Percentiles rank a stretch among this genome's conserved stretches.
Conservation (phyloP, 2,888 invertebrate species). For the Acanthosepion esculentum region DNA sequence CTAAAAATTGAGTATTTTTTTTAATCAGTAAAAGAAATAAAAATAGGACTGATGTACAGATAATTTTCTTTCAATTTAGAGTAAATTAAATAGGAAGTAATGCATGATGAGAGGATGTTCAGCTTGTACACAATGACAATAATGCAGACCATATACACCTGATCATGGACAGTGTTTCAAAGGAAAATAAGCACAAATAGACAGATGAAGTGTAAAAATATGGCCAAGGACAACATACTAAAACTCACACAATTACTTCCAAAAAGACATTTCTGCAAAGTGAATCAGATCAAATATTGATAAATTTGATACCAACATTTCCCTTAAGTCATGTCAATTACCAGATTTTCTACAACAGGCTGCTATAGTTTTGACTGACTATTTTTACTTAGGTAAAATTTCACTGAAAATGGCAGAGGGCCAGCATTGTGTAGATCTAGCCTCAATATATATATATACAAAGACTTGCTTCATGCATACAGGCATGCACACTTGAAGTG, state of each 20-base stretch:
- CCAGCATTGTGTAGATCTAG: neutral
- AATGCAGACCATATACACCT: constrained; percentile 15
- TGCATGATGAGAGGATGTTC: constrained; percentile 15
- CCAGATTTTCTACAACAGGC: constrained; percentile 21
- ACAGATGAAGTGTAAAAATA: neutral
- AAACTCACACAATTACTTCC: constrained; percentile 33
- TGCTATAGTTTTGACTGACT: constrained; percentile 23
- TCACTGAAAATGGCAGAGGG: constrained; percentile 33
- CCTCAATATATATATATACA: neutral
- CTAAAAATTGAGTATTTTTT: neutral
- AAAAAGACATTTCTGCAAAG: neutral
- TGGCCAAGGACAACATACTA: neutral
- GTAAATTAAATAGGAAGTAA: neutral
- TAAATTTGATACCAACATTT: neutral
- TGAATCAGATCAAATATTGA: no score
- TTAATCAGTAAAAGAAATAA: neutral
- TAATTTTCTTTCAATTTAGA: no score
- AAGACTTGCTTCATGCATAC: neutral
- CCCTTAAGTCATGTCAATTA: neutral
- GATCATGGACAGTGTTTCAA: neutral
- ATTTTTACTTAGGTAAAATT: neutral
- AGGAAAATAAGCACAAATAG: neutral
- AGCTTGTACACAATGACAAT: constrained; percentile 21
- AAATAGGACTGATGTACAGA: no score
- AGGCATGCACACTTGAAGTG: neutral